Evolutionary conservation across 2,797 vertebrate species (phyloP).

Genomic region (Typhlichthys subterraneus): DNA sequence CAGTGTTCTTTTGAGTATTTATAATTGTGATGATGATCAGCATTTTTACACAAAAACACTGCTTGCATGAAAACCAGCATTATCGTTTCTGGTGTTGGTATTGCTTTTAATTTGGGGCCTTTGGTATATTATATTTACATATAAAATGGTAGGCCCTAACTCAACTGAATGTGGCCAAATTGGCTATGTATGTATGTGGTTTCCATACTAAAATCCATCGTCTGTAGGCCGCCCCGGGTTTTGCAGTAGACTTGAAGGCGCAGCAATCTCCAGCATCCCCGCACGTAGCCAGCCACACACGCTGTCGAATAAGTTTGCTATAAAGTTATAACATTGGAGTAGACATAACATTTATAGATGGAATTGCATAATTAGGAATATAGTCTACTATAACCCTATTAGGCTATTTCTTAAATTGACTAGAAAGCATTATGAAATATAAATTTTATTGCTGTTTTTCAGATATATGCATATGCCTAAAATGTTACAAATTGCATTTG

Average conservation of each 20-base stretch:
- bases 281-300: conserved; percentile 66
- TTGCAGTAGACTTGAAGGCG: conserved; percentile 53
- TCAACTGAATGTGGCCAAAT: no score
- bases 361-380: conserved; percentile 23
- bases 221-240: conserved; percentile 68
- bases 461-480: neutral
- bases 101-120: no score
- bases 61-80: no score
- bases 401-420: conserved; percentile 5
- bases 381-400: conserved; percentile 20
- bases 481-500: neutral
- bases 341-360: conserved; percentile 61
- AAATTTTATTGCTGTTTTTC: no score
- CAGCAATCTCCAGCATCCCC: conserved; percentile 68
- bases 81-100: no score
- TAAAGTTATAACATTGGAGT: conserved; percentile 60
- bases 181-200: no score
- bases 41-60: no score
- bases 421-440: no score
- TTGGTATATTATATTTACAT: no score
- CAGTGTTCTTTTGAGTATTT: no score
- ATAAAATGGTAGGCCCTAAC: no score
- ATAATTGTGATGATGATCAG: no score
- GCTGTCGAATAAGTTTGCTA: conserved; percentile 47
- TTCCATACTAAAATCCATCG: neutral